phyloP scores from a whole-genome alignment of 2,113 vertebrate genomes.

The Echinops telfairi region DNA sequence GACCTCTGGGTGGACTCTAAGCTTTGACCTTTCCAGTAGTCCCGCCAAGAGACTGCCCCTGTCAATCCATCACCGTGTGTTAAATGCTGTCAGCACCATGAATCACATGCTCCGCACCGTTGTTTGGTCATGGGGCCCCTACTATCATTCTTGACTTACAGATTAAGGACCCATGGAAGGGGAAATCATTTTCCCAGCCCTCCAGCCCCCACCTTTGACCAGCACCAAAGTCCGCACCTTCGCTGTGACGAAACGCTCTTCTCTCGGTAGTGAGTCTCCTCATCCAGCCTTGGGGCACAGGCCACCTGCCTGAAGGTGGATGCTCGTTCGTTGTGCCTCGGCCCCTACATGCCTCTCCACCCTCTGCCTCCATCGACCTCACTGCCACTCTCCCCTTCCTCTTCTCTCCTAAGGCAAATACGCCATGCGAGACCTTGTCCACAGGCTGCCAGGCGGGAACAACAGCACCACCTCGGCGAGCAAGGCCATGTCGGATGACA shows the following conservation, averaged over 20 bases:
- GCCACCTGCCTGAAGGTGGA: rapidly evolving
- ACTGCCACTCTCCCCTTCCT: conserved; percentile 77
- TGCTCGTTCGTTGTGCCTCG: background rate
- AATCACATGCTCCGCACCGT: background rate
- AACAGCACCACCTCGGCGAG: conserved; percentile 91
- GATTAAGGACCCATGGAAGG: background rate
- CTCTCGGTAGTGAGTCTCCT: background rate
- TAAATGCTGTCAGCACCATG: background rate
- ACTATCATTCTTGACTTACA: background rate
- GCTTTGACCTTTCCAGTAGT: background rate
- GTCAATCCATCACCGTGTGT: rapidly evolving
- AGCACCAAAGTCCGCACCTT: no score
- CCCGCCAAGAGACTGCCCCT: background rate
- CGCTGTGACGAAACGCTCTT: rapidly evolving
- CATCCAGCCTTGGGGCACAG: background rate
- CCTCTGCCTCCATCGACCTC: conserved; percentile 45
- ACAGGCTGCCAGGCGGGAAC: conserved; percentile 95
- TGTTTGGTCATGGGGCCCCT: background rate
- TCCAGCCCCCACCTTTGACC: rapidly evolving
- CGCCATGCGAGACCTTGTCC: conserved; percentile 98
- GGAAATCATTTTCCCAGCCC: background rate
- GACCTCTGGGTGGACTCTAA: background rate
- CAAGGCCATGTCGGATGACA: conserved; percentile 99
- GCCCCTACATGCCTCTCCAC: background rate
- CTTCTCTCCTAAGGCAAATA: conserved; percentile 93